Evolutionary conservation across 2,113 vertebrate species (phyloP), one percentile per base, ranked within the genome.

Genomic region (Archocentrus centrarchus): DNA sequence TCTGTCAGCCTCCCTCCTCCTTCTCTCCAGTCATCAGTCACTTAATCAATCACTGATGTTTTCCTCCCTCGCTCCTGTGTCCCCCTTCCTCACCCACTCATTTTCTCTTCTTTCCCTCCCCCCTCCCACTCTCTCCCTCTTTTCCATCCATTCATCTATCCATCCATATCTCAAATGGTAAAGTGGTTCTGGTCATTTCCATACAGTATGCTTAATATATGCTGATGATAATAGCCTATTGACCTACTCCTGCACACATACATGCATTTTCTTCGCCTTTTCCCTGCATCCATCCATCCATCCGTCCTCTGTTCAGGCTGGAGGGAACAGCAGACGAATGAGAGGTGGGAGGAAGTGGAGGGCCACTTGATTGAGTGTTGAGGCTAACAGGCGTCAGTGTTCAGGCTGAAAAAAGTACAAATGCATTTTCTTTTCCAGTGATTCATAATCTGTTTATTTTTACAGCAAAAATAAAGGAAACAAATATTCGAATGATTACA

Each of bases 201-300:
- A 92, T 93, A 79, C 81, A 83, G 75, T 89, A 87, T 89, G 85
- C 76, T 83, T 91, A 92, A 93, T 93, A 88, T 91, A 91, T 93
- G 92, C 87, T 90, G 89, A 91, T 90, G 89, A 93, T 94, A 92
- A 93, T 89, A 90, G 88, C 88, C 89, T 86, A 92, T 93, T 89
- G 89, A 93, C 91, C 83, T 58, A 88, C 92, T 92, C 90, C 90
- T 91, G 85, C 84, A 84, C 77, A 84, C 77, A 79, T 78, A 61
- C 84, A 84, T 90, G 68, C 75, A 85, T 91, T 90, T 90, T 80
- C 41, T 41, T 77, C 77, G 63, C 61, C 70, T 61, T 4, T 35
- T 89, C 73, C 77, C 22, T 85, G 82, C 79, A 70, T 84, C 88
- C 37, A 27, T 88, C 76, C 80, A 24, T 89, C 73, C 77, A 27